Conservation (phyloP, 1,140 invertebrate genomes). For the Mylabris phalerata region DNA sequence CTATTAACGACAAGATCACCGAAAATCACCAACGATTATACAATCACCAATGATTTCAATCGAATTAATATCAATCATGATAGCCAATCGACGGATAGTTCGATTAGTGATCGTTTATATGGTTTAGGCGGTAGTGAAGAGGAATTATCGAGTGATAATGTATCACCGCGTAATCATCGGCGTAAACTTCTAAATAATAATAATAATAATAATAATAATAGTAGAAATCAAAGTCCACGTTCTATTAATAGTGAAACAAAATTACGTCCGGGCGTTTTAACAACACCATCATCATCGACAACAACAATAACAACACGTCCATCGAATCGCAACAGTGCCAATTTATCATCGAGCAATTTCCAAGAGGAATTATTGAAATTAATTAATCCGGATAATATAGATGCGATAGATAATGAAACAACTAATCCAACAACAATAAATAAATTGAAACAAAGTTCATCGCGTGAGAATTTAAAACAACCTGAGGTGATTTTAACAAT, state of each 20-base stretch:
- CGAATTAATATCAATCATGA: conserved; percentile 37
- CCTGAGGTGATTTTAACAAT: conserved; percentile 63
- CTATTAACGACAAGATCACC: conserved; percentile 22
- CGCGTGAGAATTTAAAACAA: conserved; percentile 48
- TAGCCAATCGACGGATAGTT: conserved; percentile 49
- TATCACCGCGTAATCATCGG: conserved; percentile 46
- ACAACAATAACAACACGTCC: conserved; percentile 33
- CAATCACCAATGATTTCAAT: conserved; percentile 39
- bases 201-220: conserved; percentile 51
- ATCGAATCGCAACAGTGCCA: conserved; percentile 53
- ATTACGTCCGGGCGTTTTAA: conserved; percentile 42
- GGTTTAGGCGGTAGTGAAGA: conserved; percentile 50
- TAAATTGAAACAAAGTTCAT: conserved; percentile 7
- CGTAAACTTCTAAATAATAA: conserved; percentile 47
- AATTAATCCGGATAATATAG: conserved; percentile 77
- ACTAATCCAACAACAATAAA: conserved; percentile 17
- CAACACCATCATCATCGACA: too few relatives aligned
- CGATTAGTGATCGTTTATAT: conserved; percentile 41
- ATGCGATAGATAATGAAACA: conserved; percentile 33
- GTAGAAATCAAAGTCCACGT: conserved; percentile 56
- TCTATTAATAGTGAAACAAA: conserved; percentile 48
- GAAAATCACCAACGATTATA: conserved; percentile 20
- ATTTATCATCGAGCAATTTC: conserved; percentile 59
- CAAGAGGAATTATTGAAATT: conserved; percentile 85
- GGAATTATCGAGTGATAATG: conserved; percentile 47